Conservation (phyloP, 1,140 invertebrate species). For the Drosophila trapezifrons region DNA sequence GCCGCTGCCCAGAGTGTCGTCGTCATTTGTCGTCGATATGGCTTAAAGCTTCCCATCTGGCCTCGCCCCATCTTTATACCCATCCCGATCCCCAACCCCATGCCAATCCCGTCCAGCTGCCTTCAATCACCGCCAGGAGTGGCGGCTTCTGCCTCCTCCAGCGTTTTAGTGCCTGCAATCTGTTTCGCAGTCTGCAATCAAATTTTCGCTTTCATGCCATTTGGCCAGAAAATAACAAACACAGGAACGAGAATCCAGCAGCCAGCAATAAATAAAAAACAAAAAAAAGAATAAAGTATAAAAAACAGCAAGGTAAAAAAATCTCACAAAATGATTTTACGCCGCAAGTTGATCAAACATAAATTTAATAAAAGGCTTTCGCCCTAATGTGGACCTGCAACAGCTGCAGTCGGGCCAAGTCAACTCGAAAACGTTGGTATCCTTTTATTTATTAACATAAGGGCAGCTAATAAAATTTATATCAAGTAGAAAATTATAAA, state of each 20-base stretch:
- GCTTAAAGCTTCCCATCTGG: constrained; percentile 1
- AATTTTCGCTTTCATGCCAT: constrained; percentile 80
- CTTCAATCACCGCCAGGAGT: constrained; percentile 7
- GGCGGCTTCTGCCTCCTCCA: constrained; percentile 4
- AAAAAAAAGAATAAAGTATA: background rate
- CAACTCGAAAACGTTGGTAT: background rate
- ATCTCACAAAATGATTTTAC: constrained; percentile 35
- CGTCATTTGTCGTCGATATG: constrained; percentile 59
- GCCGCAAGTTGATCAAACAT: constrained; percentile 53
- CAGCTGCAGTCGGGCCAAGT: constrained; percentile 14
- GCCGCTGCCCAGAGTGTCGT: constrained; percentile 15
- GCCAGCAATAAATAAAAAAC: constrained; percentile 16
- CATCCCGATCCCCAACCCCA: background rate
- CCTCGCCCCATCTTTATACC: background rate
- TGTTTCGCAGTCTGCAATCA: constrained; percentile 65
- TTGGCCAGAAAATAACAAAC: constrained; percentile 53
- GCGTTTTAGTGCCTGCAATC: constrained; percentile 48
- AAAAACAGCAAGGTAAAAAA: constrained; percentile 8
- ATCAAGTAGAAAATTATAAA: no score
- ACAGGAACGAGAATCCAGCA: constrained; percentile 6
- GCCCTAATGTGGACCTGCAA: constrained; percentile 44
- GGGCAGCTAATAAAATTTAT: no score
- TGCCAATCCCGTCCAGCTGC: constrained; percentile 2
- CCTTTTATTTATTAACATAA: background rate
- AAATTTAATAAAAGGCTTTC: constrained; percentile 78